Base-by-base conservation (phyloP, 2,888 invertebrate species). In the Sylvicola fuscatus region DNA sequence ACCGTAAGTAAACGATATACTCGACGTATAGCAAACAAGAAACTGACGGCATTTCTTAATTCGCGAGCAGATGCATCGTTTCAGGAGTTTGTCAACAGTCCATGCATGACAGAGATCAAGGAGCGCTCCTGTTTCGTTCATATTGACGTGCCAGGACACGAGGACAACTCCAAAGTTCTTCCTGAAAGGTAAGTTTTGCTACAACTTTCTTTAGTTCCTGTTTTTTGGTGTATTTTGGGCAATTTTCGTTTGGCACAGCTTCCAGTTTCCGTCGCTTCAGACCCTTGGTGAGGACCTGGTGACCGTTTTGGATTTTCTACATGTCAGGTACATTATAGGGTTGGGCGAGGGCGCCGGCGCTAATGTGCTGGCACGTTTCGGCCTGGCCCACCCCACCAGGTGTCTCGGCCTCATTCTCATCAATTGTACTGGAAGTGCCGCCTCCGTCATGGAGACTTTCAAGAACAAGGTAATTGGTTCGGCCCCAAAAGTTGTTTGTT, bases 341-440 rank as follows among this genome's bases (percentile, higher is more conserved):
- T 60, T 87, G 34, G 87, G 86, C 2, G 87, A 86, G 51, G 87
- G 87, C 2, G 86, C 84, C 2, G 86, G 86, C 1, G 86, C 86
- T 40, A 86, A 87, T 58, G 75, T 84, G 34, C 61, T 84, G 37
- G 81, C 83, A 3, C 68, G 87, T 41, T 86, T 84, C 52, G 86
- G 83, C 41, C 65, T 86, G 49, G 77, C 77, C 13, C 77, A 84
- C 56, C 79, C 83, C 1, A 66, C 76, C 14, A 65, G 84, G 31
- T 71, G 75, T 33, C 64, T 84, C 41, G 87, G 86, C 17, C 67
- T 86, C 28, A 71, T 83, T 47, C 66, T 89, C 41, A 79, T 89
- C 47, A 86, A 89, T 64, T 81, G 82, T 54, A 87, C 87, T 1
- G 81, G 77, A 15, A 81, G 83, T 34, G 79, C 84, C 6, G 81